Evolutionary conservation across 2,888 invertebrate genomes (phyloP).

Genomic region (Stenurella melanura): DNA sequence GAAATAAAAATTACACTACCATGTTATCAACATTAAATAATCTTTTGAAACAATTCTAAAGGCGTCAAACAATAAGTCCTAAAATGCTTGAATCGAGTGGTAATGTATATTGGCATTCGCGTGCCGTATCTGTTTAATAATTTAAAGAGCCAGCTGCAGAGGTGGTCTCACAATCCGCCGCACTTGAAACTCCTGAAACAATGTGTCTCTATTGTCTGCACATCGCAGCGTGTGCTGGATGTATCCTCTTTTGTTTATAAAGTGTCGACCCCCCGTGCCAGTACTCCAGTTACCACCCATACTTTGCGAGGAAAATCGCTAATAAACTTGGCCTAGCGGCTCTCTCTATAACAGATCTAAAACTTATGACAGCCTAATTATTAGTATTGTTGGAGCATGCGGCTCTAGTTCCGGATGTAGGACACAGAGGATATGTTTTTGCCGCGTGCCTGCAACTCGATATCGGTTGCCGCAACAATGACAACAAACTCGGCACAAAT

Average conservation of each 20-base stretch:
- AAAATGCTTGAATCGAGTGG: conserved; percentile 48
- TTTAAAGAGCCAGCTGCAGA: conserved; percentile 61
- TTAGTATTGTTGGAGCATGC: conserved; percentile 35
- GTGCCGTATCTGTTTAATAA: conserved; percentile 65
- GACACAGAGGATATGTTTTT: conserved; percentile 43
- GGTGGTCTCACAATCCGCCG: conserved; percentile 61
- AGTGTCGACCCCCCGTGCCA: conserved; percentile 36
- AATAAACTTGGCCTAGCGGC: conserved; percentile 21
- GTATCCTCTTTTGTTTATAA: conserved; percentile 52
- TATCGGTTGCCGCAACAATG: conserved; percentile 51
- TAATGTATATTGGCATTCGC: conserved; percentile 61
- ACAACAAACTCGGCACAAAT: conserved; percentile 51
- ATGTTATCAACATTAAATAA: not conserved
- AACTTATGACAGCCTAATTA: conserved; percentile 26
- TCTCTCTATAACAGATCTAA: conserved; percentile 23
- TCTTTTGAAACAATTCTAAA: conserved; percentile 24
- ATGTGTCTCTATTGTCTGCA: conserved; percentile 49
- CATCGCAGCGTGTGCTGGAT: conserved; percentile 52
- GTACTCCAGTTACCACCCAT: conserved; percentile 23
- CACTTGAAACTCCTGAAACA: conserved; percentile 44
- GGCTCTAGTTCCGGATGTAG: conserved; percentile 43
- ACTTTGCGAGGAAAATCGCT: conserved; percentile 18
- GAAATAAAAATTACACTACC: not conserved
- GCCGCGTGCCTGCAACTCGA: conserved; percentile 49
- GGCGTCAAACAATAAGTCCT: conserved; percentile 37